phyloP scores from a whole-genome alignment of 92 coral and sea anemone genomes.

The Parazoanthus darwini region DNA sequence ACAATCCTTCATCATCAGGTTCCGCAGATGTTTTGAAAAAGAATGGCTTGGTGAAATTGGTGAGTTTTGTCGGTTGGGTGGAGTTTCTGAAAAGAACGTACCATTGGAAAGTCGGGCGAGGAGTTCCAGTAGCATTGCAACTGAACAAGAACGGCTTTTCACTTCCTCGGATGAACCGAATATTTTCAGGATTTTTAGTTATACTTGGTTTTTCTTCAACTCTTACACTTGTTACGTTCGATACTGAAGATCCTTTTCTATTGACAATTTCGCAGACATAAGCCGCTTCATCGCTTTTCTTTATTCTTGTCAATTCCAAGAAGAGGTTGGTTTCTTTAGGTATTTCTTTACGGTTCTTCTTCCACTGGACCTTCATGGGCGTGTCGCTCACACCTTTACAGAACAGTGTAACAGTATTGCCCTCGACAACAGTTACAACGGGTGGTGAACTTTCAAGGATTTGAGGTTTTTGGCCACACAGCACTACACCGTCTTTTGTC shows the following conservation, averaged over 20 bases:
- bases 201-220: constrained; percentile 47
- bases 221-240: constrained; percentile 54
- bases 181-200: constrained; percentile 34
- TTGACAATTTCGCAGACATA: constrained; percentile 50
- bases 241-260: constrained; percentile 34
- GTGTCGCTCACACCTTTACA: constrained; percentile 42
- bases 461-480: constrained; percentile 47
- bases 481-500: constrained; percentile 30
- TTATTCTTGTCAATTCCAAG: constrained; percentile 21
- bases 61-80: background rate
- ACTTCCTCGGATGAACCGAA: constrained; percentile 6
- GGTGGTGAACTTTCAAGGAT: constrained; percentile 37
- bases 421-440: background rate
- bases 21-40: background rate
- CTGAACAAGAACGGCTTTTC: constrained; percentile 11
- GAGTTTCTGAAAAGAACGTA: constrained; percentile 33
- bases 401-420: constrained; percentile 7
- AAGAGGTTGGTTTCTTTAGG: background rate
- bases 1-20: constrained; percentile 38
- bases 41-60: constrained; percentile 19
- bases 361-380: constrained; percentile 40
- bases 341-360: constrained; percentile 44
- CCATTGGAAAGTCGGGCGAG: constrained; percentile 56
- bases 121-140: constrained; percentile 55
- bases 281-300: constrained; percentile 42